Evolutionary conservation across 2,888 invertebrate species (phyloP).

Genomic region (Anorthoa munda): DNA sequence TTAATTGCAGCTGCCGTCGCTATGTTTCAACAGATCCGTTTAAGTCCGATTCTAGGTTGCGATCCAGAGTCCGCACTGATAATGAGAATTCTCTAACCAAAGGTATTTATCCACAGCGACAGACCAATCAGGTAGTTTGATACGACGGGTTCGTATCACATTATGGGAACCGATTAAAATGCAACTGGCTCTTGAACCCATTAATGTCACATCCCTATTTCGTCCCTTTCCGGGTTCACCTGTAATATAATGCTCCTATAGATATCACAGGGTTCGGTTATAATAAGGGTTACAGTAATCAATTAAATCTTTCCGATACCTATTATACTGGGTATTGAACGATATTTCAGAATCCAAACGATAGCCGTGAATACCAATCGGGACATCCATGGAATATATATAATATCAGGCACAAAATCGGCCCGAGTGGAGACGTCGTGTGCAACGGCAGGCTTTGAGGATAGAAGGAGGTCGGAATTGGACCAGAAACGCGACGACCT

Average conservation of each 20-base stretch:
- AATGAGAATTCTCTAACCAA: background rate
- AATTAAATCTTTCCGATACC: conserved; percentile 41
- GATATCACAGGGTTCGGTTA: conserved; percentile 19
- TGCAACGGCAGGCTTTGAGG: too few relatives aligned
- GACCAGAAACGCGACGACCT: too few relatives aligned
- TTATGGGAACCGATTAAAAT: conserved; percentile 11
- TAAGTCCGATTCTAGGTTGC: background rate
- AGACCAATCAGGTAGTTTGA: too few relatives aligned
- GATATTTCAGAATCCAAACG: background rate
- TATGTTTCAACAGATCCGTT: too few relatives aligned
- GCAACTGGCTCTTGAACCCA: conserved; percentile 1
- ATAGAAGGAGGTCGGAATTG: too few relatives aligned
- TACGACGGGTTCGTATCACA: background rate
- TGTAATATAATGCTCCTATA: conserved; percentile 11
- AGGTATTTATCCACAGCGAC: too few relatives aligned
- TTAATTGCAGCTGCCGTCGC: too few relatives aligned
- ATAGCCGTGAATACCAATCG: background rate
- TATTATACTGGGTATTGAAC: conserved; percentile 1
- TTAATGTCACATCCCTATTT: conserved; percentile 28
- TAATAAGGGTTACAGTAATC: conserved; percentile 27
- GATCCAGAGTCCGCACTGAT: too few relatives aligned
- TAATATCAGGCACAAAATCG: too few relatives aligned
- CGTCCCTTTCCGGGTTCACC: conserved; percentile 6
- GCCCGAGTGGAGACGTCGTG: too few relatives aligned
- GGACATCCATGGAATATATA: too few relatives aligned